Conservation (phyloP, 2,888 invertebrate genomes). For the Malthinus seriepunctatus region DNA sequence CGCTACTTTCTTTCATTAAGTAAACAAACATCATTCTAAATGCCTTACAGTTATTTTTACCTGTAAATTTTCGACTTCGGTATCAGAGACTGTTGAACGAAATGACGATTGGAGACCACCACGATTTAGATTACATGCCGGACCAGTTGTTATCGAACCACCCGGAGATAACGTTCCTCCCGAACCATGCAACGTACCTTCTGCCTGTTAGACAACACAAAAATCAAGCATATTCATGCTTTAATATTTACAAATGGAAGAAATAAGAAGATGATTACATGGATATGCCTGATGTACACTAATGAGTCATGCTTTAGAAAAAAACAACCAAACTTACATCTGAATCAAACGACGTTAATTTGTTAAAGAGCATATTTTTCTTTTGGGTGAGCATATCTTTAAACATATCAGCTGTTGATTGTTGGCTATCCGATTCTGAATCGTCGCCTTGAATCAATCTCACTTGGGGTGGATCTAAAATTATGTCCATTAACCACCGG, state of each 20-base stretch:
- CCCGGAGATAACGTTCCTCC: conserved; percentile 61
- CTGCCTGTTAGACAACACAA: conserved; percentile 55
- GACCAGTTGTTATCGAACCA: conserved; percentile 79
- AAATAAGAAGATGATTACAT: conserved; percentile 4
- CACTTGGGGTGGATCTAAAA: conserved; percentile 63
- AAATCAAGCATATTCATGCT: conserved; percentile 46
- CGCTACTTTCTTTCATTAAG: too few species aligned
- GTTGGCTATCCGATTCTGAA: conserved; percentile 66
- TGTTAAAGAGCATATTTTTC: conserved; percentile 82
- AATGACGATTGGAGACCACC: conserved; percentile 74
- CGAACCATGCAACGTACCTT: conserved; percentile 70
- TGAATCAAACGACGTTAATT: conserved; percentile 86
- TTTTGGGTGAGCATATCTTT: conserved; percentile 93
- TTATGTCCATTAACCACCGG: too few species aligned
- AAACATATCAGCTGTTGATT: conserved; percentile 89
- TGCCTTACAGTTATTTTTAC: conserved; percentile 61
- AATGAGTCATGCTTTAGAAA: conserved; percentile 8
- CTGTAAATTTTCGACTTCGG: conserved; percentile 88
- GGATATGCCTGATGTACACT: conserved; percentile 24
- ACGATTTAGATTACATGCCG: conserved; percentile 72
- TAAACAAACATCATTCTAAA: conserved; percentile 1
- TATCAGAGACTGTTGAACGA: conserved; percentile 92
- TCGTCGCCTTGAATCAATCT: conserved; percentile 62
- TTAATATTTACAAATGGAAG: too few species aligned
- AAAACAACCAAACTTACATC: conserved; percentile 69